Evolutionary conservation across 2,888 invertebrate genomes (phyloP).

Genomic region (Aethes cnicana): DNA sequence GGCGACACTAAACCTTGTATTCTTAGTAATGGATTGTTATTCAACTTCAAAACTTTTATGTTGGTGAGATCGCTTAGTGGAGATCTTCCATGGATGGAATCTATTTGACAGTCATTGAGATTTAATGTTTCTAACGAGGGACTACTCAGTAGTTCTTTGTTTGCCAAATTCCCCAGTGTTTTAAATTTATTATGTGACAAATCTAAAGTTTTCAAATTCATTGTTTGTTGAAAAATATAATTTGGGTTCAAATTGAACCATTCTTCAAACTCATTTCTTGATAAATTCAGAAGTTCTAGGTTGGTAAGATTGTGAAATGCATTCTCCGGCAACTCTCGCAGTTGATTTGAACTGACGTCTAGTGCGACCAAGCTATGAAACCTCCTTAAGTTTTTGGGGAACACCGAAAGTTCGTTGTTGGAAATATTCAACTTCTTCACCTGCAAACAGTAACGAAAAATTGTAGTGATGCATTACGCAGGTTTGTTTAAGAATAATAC

Average conservation of each 20-base stretch:
- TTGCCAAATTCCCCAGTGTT: slow-evolving; percentile 74
- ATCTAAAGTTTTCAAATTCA: slow-evolving; percentile 81
- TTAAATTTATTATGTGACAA: slow-evolving; percentile 85
- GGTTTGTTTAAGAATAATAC: not conserved
- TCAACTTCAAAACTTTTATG: slow-evolving; percentile 78
- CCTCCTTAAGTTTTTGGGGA: slow-evolving; percentile 69
- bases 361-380: slow-evolving; percentile 57
- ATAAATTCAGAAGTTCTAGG: slow-evolving; percentile 83
- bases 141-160: slow-evolving; percentile 81
- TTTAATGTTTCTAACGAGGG: slow-evolving; percentile 81
- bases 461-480: too few species aligned
- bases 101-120: slow-evolving; percentile 84
- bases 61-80: slow-evolving; percentile 76
- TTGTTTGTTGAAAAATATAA: slow-evolving; percentile 70
- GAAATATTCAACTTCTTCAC: slow-evolving; percentile 86
- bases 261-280: slow-evolving; percentile 83
- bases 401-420: slow-evolving; percentile 81
- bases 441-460: slow-evolving; percentile 62
- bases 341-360: slow-evolving; percentile 74
- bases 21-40: slow-evolving; percentile 74
- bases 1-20: slow-evolving; percentile 75
- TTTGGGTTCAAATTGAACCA: slow-evolving; percentile 83
- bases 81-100: slow-evolving; percentile 73
- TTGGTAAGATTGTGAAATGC: slow-evolving; percentile 78
- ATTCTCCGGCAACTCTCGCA: slow-evolving; percentile 71